A percentile compares a stretch with the other conserved stretches of the same genome.
phyloP scores from a whole-genome alignment of 1,140 invertebrate species.

The Pseudomyrmex cubaensis region DNA sequence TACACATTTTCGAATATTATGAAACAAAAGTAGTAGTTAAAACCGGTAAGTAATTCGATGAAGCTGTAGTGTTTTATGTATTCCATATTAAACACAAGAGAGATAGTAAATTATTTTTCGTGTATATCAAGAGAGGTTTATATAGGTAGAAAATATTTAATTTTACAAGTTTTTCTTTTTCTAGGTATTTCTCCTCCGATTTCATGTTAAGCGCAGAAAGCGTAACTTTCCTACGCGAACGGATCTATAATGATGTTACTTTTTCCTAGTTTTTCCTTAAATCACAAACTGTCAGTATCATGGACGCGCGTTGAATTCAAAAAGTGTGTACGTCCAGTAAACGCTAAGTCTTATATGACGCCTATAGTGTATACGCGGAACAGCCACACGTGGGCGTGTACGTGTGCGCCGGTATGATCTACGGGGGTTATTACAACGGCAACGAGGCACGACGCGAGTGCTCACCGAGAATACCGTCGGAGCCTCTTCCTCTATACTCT shows the following conservation, averaged over 20 bases:
- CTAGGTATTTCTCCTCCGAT: not conserved
- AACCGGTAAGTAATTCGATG: not conserved
- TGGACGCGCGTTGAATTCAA: not conserved
- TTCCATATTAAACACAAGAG: not conserved
- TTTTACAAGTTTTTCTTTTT: too few species aligned
- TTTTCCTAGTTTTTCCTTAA: not conserved
- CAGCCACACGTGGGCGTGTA: conserved; percentile 18
- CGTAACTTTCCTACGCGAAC: too few species aligned
- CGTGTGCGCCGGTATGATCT: conserved; percentile 73
- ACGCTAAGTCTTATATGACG: conserved; percentile 17
- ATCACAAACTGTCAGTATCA: too few species aligned
- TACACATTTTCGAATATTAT: too few species aligned
- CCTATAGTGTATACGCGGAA: not conserved
- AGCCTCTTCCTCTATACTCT: conserved; percentile 62
- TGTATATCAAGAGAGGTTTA: not conserved
- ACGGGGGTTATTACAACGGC: conserved; percentile 79
- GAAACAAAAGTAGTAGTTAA: not conserved
- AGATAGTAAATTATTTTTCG: not conserved
- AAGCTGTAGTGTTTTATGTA: not conserved
- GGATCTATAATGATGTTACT: not conserved
- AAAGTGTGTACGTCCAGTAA: conserved; percentile 1
- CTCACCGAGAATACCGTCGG: conserved; percentile 67
- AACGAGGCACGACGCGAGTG: conserved; percentile 73
- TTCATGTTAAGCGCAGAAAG: not conserved
- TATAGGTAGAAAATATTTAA: not conserved